These are phyloP conservation scores for Drosophila sp. DNA, from an alignment of 1,140 invertebrate genomes.

Conservation along the genomic window DNA sequence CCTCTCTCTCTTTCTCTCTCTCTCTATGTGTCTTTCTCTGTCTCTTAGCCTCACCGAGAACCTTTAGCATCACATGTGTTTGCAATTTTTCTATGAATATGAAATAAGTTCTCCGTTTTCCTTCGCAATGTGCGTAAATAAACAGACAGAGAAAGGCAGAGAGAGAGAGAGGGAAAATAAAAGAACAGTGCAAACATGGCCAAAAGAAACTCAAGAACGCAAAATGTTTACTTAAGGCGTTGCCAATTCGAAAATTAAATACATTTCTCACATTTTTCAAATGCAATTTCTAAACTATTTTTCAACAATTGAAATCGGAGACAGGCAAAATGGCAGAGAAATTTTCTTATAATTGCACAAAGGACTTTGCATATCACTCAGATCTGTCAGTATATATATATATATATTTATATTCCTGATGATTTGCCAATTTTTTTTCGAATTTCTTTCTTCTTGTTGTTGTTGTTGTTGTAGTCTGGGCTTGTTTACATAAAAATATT, in stretches of 20 bases:
- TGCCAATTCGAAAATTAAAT: constrained; percentile 52
- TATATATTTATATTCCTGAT: constrained; percentile 42
- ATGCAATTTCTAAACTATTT: constrained; percentile 2
- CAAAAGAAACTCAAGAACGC: constrained; percentile 5
- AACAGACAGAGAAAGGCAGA: constrained; percentile 54
- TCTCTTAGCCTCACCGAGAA: constrained; percentile 26
- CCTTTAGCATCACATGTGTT: constrained; percentile 70
- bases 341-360: constrained; percentile 60
- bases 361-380: constrained; percentile 54
- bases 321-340: not conserved
- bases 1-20: constrained; percentile 14
- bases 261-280: constrained; percentile 18
- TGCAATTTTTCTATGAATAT: constrained; percentile 80
- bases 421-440: constrained; percentile 54
- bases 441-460: not conserved
- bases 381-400: constrained; percentile 30
- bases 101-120: constrained; percentile 68
- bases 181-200: constrained; percentile 19
- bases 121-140: constrained; percentile 67
- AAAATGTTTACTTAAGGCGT: constrained; percentile 59
- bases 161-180: constrained; percentile 31
- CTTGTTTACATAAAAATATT: constrained; percentile 74
- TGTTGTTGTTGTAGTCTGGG: constrained; percentile 31
- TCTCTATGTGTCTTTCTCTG: not conserved
- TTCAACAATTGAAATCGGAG: too few species aligned